Base-by-base conservation (phyloP, 2,888 invertebrate species). In the Helleia helle region DNA sequence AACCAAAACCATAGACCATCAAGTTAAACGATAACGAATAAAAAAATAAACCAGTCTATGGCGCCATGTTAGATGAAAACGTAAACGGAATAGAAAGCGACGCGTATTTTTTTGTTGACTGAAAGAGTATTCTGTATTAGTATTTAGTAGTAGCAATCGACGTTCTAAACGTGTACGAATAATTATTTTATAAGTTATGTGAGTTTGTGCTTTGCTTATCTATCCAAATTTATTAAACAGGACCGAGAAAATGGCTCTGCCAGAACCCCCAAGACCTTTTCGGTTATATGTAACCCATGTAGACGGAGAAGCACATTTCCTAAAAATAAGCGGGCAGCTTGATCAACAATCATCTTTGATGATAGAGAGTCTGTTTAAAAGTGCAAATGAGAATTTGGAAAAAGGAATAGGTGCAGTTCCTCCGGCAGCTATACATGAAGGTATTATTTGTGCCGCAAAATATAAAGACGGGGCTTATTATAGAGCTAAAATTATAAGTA, bases 311-410 rank as follows among this genome's bases (percentile, higher is more conserved):
- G 89, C 90, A 18, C 87, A 88, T 43, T 90, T 90, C 60, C 70
- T 93, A 44, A 90, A 88, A 75, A 80, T 93, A 59, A 91, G 89
- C 81, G 93, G 91, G 17, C 93, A 93, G 68, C 72, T 86, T 0
- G 89, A 90, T 55, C 87, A 88, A 54, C 74, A 79, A 45, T 67
- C 86, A 29, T 85, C 87, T 1, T 61, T 87, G 40, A 80, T 83
- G 59, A 69, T 91, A 34, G 90, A 91, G 58, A 84, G 83, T 42
- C 52, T 83, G 30, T 80, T 86, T 43, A 61, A 72, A 42, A 48
- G 61, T 12, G 71, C 81, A 4, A 62, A 67, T 27, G 76, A 73
- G 36, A 74, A 70, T 53, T 66, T 83, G 39, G 83, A 81, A 65
- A 64, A 76, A 57, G 73, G 83, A 46, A 59, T 83, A 54, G 71